Evolutionary conservation across 2,888 invertebrate species (phyloP).

Genomic region (Amphipyra berbera): DNA sequence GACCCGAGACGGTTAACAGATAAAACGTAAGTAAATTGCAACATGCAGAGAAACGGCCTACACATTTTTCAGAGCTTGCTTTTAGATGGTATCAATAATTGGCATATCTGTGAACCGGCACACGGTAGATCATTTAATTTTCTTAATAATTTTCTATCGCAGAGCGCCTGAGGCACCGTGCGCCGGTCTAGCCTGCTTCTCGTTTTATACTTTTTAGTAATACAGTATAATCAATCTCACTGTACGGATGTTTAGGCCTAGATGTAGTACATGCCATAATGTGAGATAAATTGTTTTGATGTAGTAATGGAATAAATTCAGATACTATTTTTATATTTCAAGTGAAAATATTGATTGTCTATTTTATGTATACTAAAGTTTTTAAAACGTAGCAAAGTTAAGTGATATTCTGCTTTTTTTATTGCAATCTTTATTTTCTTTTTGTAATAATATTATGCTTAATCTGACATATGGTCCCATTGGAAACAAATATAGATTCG

Average conservation of each 20-base stretch:
- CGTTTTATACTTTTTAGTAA: constrained; percentile 83
- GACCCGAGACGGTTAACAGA: constrained; percentile 71
- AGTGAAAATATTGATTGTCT: too few relatives aligned
- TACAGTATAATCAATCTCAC: constrained; percentile 85
- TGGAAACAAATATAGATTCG: neutral
- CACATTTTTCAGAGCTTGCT: constrained; percentile 81
- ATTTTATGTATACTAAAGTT: too few relatives aligned
- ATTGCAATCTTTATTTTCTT: too few relatives aligned
- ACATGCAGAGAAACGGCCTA: constrained; percentile 76
- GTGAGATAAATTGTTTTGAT: constrained; percentile 48
- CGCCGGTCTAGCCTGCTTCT: constrained; percentile 74
- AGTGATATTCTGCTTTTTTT: too few relatives aligned
- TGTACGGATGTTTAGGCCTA: constrained; percentile 75
- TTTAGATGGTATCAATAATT: constrained; percentile 87
- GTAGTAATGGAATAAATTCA: neutral
- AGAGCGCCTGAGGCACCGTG: constrained; percentile 75
- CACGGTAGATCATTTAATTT: constrained; percentile 89
- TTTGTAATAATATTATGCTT: too few relatives aligned
- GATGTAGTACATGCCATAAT: constrained; percentile 58
- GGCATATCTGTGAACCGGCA: constrained; percentile 86
- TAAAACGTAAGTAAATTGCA: constrained; percentile 77
- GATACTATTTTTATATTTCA: too few relatives aligned
- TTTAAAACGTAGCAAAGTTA: too few relatives aligned
- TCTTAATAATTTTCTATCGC: constrained; percentile 89
- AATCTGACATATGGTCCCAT: neutral